Evolutionary conservation across 2,888 invertebrate genomes (phyloP).

Genomic region (Calephelis perditalis): DNA sequence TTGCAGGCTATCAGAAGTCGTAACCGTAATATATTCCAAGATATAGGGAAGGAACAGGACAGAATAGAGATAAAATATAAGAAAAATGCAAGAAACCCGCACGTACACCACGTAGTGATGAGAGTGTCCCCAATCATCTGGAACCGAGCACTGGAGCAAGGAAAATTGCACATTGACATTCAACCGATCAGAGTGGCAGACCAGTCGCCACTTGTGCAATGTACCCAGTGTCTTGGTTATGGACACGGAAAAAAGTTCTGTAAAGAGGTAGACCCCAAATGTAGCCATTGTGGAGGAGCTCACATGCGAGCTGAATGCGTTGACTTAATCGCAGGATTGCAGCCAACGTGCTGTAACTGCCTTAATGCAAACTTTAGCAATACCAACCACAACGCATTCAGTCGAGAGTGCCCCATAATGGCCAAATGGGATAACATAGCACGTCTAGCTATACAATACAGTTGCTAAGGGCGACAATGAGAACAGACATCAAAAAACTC

Average conservation of each 20-base stretch:
- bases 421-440: conserved; percentile 32
- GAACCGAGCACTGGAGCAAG: conserved; percentile 7
- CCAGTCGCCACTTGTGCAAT: conserved; percentile 23
- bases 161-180: conserved; percentile 19
- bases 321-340: not conserved
- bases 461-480: conserved; percentile 25
- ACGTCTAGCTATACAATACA: conserved; percentile 7
- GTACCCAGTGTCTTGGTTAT: conserved; percentile 21
- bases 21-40: not conserved
- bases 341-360: conserved; percentile 24
- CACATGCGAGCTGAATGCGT: conserved; percentile 3
- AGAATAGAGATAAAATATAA: too few relatives aligned
- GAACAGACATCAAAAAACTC: not conserved
- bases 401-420: conserved; percentile 21
- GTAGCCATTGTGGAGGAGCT: conserved; percentile 31
- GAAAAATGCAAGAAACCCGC: too few relatives aligned
- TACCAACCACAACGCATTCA: conserved; percentile 18
- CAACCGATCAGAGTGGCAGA: conserved; percentile 19
- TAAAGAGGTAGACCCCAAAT: conserved; percentile 15
- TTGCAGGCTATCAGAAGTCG: not conserved
- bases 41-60: too few relatives aligned
- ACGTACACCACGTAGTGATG: not conserved
- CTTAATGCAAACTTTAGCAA: not conserved
- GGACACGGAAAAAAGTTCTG: conserved; percentile 20
- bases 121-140: not conserved